Conservation (phyloP, 2,113 vertebrate genomes). For the Gambusia holbrooki region DNA sequence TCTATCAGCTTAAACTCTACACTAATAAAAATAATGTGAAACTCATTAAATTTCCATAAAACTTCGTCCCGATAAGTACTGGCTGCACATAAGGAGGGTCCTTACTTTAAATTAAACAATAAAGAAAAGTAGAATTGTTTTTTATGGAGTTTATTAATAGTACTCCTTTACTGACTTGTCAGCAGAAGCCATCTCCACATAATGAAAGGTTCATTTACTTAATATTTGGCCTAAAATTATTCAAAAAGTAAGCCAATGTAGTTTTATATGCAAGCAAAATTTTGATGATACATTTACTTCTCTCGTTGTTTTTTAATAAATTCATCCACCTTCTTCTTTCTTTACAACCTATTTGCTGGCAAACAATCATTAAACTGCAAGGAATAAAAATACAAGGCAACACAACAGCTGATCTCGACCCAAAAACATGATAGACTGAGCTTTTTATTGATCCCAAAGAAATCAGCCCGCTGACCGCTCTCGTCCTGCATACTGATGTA, state of each 20-base stretch:
- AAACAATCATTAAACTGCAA: conserved; percentile 15
- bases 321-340: background rate
- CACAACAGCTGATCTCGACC: conserved; percentile 19
- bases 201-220: background rate
- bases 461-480: conserved; percentile 48
- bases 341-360: background rate
- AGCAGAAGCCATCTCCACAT: background rate
- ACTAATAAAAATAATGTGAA: conserved; percentile 48
- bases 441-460: conserved; percentile 70
- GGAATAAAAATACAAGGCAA: background rate
- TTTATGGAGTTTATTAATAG: background rate
- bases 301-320: background rate
- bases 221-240: background rate
- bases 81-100: background rate
- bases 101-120: conserved; percentile 10
- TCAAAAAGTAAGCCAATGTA: background rate
- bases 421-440: conserved; percentile 38
- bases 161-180: background rate
- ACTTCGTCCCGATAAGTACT: conserved; percentile 12
- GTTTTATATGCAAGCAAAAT: conserved; percentile 1
- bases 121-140: background rate
- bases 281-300: background rate
- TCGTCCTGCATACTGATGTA: conserved; percentile 73
- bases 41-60: conserved; percentile 50
- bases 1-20: conserved; percentile 41